Base-by-base conservation (phyloP, 2,888 invertebrate genomes). In the Cephus pygmeus region DNA sequence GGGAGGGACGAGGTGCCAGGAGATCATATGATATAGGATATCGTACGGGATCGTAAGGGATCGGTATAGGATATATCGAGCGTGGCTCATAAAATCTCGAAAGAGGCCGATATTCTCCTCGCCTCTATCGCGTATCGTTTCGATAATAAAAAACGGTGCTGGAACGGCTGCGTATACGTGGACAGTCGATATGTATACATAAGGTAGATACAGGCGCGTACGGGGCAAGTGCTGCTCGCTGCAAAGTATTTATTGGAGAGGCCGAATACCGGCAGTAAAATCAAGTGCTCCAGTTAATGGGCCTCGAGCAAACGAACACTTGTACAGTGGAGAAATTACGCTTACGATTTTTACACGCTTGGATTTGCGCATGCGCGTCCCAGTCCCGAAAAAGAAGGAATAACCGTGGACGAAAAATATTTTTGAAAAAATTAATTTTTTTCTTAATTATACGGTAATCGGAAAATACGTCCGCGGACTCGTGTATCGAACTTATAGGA, bases 281-380 rank as follows among this genome's bases (percentile, higher is more conserved):
- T 85, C 85, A 83, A 84, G 85, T 82, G 85, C 83, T 85, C 85
- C 85, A 84, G 79, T 85, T 85, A 56, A 56, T 56, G 56, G 56
- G 56, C 56, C 56, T 56, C 56, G 23, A 56, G 56, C 56, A 56
- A 23, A 23, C 56, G 56, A 56, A 56, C 56, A 56, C 56, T 56
- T 56, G 56, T 56, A 56, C 23, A 56, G 56, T 23, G 56, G 23
- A 56, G 56, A 56, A 56, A 15, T 56, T 56, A 23, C 23, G 56
- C 56, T 56, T 23, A 56, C 56, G 56, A 56, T 56, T 56, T 56
- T 56, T 56, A 56, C 23, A 56, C 56, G 56, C 23, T 56, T 56
- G 56, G 0, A 6, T 23, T 56, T 23, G 23, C 23, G 56, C 56
- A 56, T 56, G 56, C 56, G 23, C 2, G 56, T 23, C 6, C 2